A percentile compares a stretch with the other conserved stretches of the same genome.
Evolutionary conservation across 2,113 vertebrate species (phyloP).

Genomic region (Pholis gunnellus): DNA sequence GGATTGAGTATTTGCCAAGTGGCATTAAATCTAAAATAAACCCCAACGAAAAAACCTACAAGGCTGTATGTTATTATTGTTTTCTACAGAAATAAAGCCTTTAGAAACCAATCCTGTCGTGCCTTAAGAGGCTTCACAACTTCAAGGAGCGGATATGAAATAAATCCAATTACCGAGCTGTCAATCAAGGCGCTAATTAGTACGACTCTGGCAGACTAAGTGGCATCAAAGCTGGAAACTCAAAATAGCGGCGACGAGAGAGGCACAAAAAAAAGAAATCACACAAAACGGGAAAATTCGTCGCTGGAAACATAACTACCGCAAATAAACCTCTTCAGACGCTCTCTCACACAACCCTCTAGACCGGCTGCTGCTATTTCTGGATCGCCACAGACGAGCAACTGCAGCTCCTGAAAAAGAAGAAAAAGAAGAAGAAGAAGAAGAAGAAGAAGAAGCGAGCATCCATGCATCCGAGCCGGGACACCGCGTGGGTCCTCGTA

Average conservation of each 20-base stretch:
- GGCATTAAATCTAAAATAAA: constrained; percentile 43
- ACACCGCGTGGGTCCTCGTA: constrained; percentile 25
- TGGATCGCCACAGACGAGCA: constrained; percentile 49
- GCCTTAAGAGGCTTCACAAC: constrained; percentile 70
- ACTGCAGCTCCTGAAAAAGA: not conserved
- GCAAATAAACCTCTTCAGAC: constrained; percentile 51
- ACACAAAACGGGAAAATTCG: constrained; percentile 12
- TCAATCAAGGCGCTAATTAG: constrained; percentile 77
- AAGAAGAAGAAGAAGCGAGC: constrained; percentile 6
- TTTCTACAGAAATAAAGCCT: constrained; percentile 41
- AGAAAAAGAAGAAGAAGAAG: not conserved
- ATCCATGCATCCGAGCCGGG: constrained; percentile 51
- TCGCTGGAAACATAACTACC: constrained; percentile 31
- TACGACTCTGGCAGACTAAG: constrained; percentile 61
- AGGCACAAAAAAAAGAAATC: not conserved
- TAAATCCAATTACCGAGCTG: constrained; percentile 78
- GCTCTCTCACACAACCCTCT: constrained; percentile 51
- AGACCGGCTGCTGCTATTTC: constrained; percentile 66
- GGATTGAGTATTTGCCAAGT: constrained; percentile 28
- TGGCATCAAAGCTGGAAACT: constrained; percentile 61
- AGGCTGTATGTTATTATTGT: constrained; percentile 37
- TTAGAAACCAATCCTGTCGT: constrained; percentile 35
- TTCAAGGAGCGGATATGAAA: constrained; percentile 79
- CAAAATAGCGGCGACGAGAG: constrained; percentile 37
- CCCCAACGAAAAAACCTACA: not conserved